phyloP scores from a whole-genome alignment of 2,888 invertebrate genomes.

The Cordilura impudica region DNA sequence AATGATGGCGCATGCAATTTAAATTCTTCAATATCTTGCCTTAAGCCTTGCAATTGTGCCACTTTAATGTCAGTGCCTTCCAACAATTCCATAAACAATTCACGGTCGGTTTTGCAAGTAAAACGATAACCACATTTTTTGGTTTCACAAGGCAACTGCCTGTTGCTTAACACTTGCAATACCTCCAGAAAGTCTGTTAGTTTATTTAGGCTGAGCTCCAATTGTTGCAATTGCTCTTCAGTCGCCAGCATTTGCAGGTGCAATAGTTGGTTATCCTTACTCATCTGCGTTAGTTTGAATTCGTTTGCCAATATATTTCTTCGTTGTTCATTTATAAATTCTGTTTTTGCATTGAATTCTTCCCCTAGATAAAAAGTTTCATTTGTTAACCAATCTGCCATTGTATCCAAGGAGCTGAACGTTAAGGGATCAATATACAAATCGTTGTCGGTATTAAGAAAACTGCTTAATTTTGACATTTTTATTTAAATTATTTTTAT shows the following conservation, averaged over 20 bases:
- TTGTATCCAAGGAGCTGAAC: not conserved
- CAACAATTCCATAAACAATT: conserved; percentile 5
- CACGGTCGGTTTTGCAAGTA: conserved; percentile 12
- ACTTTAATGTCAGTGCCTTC: not conserved
- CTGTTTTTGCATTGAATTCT: not conserved
- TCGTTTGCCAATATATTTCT: not conserved
- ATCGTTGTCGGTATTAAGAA: not conserved
- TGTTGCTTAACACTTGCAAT: not conserved
- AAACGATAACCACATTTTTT: not conserved
- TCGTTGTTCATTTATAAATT: not conserved
- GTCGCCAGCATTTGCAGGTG: not conserved
- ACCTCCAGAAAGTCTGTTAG: not conserved
- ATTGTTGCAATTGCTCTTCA: not conserved
- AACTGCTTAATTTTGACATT: not conserved
- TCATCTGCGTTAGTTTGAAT: not conserved
- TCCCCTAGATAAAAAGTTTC: not conserved
- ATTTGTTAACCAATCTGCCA: not conserved
- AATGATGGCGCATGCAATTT: not conserved
- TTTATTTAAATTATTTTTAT: not conserved
- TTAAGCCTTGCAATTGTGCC: not conserved
- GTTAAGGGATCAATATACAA: not conserved
- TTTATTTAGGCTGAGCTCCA: not conserved
- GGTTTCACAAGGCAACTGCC: not conserved
- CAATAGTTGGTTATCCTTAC: not conserved
- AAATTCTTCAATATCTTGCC: not conserved